phyloP scores from a whole-genome alignment of 2,888 invertebrate species.

The Meandrusa payeni region DNA sequence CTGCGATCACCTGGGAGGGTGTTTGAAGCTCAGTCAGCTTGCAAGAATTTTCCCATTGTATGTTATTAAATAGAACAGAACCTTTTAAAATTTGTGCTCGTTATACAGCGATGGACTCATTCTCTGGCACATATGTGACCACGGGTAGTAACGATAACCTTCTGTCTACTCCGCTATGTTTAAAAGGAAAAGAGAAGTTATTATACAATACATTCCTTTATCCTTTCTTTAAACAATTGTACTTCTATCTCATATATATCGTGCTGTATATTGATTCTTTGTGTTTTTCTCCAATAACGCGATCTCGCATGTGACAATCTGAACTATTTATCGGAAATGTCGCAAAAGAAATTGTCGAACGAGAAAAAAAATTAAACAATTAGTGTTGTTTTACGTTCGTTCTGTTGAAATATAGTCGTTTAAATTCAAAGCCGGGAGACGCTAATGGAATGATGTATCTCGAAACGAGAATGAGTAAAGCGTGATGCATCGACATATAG shows the following conservation, averaged over 20 bases:
- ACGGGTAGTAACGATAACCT: too few species aligned
- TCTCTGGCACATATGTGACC: too few species aligned
- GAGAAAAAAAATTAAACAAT: slow-evolving; percentile 59
- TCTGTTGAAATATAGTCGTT: slow-evolving; percentile 35
- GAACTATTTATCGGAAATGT: slow-evolving; percentile 72
- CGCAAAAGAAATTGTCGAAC: slow-evolving; percentile 68
- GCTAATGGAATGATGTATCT: slow-evolving; percentile 13
- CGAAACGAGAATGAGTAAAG: slow-evolving; percentile 6
- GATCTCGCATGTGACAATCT: slow-evolving; percentile 69
- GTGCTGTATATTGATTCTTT: slow-evolving; percentile 47
- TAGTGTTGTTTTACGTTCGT: slow-evolving; percentile 49
- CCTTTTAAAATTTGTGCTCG: too few species aligned
- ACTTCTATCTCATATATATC: slow-evolving; percentile 33
- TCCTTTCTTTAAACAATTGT: slow-evolving; percentile 30
- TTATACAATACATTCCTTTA: too few species aligned
- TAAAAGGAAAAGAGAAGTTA: too few species aligned
- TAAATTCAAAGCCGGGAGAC: slow-evolving; percentile 2
- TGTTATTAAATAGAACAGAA: too few species aligned
- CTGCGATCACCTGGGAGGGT: too few species aligned
- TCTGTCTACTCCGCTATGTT: too few species aligned
- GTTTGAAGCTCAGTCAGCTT: too few species aligned
- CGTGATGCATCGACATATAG: slow-evolving; percentile 14
- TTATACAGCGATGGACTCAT: too few species aligned
- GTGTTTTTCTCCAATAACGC: slow-evolving; percentile 56
- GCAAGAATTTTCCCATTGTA: too few species aligned